Evolutionary conservation across 1,140 invertebrate genomes (phyloP).

Genomic region (Drosophila busckii): DNA sequence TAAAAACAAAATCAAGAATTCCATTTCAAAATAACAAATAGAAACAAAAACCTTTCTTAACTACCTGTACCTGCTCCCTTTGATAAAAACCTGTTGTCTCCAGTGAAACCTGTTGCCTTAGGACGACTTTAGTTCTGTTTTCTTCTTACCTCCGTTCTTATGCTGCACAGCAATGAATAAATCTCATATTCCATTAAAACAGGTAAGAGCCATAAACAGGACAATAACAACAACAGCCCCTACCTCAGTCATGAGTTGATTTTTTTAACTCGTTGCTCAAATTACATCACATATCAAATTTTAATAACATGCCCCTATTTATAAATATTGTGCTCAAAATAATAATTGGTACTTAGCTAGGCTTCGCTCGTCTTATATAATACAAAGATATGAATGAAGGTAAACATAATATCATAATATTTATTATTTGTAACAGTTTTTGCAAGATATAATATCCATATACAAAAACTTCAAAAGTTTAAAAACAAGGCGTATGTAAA

Average conservation of each 20-base stretch:
- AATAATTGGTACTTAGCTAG: too few relatives aligned
- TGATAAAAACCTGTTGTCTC: constrained; percentile 55
- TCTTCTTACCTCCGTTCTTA: constrained; percentile 45
- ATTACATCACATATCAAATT: too few relatives aligned
- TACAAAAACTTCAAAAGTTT: too few relatives aligned
- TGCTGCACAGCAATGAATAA: constrained; percentile 51
- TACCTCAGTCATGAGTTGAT: constrained; percentile 10
- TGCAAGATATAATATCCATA: too few relatives aligned
- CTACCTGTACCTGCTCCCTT: constrained; percentile 49
- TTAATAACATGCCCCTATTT: too few relatives aligned
- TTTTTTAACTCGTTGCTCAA: too few relatives aligned
- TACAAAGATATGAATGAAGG: too few relatives aligned
- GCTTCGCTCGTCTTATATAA: too few relatives aligned
- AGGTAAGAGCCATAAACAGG: constrained; percentile 50
- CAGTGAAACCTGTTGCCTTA: constrained; percentile 51
- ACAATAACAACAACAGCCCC: constrained; percentile 20
- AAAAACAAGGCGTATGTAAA: too few relatives aligned
- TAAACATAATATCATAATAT: too few relatives aligned
- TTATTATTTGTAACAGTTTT: too few relatives aligned
- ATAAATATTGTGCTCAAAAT: too few relatives aligned
- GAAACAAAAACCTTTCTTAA: constrained; percentile 30
- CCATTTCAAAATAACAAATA: constrained; percentile 50
- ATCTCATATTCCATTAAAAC: constrained; percentile 66
- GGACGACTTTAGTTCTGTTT: constrained; percentile 53
- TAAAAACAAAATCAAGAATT: constrained; percentile 21